Conservation (phyloP, 2,888 invertebrate species). For the Sipunculus nudus region DNA sequence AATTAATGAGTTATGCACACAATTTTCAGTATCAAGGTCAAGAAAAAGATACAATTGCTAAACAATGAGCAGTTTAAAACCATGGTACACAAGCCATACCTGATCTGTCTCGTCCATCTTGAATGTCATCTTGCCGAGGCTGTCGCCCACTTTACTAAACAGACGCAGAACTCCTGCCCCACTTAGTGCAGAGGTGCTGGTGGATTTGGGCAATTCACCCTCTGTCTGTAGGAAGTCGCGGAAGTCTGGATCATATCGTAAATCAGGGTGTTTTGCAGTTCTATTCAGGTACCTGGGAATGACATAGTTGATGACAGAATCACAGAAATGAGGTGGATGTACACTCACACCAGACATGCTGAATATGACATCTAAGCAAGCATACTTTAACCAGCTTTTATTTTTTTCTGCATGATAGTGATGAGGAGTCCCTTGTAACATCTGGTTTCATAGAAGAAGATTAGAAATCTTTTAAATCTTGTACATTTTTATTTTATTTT, state of each 20-base stretch:
- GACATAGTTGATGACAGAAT: not conserved
- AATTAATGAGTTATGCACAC: too few relatives aligned
- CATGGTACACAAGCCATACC: conserved; percentile 68
- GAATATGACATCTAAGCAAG: too few relatives aligned
- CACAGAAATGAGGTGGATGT: not conserved
- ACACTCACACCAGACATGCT: not conserved
- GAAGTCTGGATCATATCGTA: conserved; percentile 87
- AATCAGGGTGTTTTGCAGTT: conserved; percentile 59
- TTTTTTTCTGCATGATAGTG: too few relatives aligned
- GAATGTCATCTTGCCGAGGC: conserved; percentile 97
- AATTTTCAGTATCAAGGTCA: too few relatives aligned
- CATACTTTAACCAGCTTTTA: too few relatives aligned
- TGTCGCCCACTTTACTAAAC: conserved; percentile 95
- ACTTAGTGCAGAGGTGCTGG: conserved; percentile 93
- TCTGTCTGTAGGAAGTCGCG: conserved; percentile 95
- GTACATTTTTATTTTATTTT: too few relatives aligned
- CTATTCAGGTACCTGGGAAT: conserved; percentile 58
- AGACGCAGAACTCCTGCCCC: conserved; percentile 94
- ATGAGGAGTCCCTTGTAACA: too few relatives aligned
- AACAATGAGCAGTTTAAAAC: not conserved
- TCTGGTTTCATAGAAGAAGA: too few relatives aligned
- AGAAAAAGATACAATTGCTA: too few relatives aligned
- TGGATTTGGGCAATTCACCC: conserved; percentile 91
- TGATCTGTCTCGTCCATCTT: conserved; percentile 99
- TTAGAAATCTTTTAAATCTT: too few relatives aligned